A percentile compares a stretch with the other conserved stretches of the same genome.
phyloP scores from a whole-genome alignment of 2,888 invertebrate species.

The Thymelicus lineola region DNA sequence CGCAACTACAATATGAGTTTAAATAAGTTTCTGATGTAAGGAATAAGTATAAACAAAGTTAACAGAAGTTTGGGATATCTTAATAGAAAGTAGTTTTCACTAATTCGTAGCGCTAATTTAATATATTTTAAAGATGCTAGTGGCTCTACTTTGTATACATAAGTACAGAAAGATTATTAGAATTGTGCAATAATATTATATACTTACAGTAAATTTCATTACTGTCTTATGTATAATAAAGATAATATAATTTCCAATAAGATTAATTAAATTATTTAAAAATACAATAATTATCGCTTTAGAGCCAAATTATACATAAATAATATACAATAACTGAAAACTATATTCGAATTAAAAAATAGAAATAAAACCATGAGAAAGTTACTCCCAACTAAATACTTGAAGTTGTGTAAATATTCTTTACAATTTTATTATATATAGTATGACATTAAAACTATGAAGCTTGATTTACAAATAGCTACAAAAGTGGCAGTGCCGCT shows the following conservation, averaged over 20 bases:
- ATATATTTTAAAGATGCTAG: not conserved
- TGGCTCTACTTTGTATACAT: constrained; percentile 21
- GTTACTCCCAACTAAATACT: not conserved
- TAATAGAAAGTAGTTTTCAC: constrained; percentile 11
- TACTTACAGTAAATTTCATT: not conserved
- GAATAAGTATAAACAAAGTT: constrained; percentile 18
- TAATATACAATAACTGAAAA: no score
- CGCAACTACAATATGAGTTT: constrained; percentile 31
- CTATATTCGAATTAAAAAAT: no score
- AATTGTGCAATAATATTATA: constrained; percentile 29
- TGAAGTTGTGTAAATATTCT: not conserved
- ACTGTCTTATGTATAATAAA: constrained; percentile 7
- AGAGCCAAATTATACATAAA: no score
- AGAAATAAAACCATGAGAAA: not conserved
- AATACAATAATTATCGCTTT: no score
- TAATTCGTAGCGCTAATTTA: constrained; percentile 19
- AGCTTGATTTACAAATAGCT: constrained; percentile 28
- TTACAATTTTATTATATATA: not conserved
- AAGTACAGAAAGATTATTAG: constrained; percentile 18
- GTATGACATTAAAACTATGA: constrained; percentile 23
- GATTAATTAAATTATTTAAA: constrained; percentile 5
- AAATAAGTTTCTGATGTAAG: constrained; percentile 18
- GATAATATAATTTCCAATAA: constrained; percentile 14
- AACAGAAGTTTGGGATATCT: constrained; percentile 1
- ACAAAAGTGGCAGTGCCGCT: not conserved